Percentiles rank a stretch among this genome's conserved stretches.
phyloP scores from a whole-genome alignment of 2,888 invertebrate species.

The Prostheceraeus crozeri region DNA sequence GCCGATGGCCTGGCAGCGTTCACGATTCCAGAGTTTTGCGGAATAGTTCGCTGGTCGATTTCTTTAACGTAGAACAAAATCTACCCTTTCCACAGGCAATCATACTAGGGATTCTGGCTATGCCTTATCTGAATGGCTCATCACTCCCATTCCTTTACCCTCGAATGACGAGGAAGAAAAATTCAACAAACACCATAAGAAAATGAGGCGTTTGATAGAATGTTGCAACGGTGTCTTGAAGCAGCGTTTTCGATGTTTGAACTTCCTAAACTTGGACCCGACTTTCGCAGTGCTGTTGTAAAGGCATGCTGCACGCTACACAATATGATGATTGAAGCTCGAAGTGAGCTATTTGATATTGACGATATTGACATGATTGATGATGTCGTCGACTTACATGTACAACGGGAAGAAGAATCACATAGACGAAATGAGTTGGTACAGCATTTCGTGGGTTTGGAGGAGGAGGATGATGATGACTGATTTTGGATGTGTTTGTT shows the following conservation, averaged over 20 bases:
- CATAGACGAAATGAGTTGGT: too few relatives aligned
- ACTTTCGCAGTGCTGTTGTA: neutral
- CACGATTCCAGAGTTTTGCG: constrained; percentile 6
- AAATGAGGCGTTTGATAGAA: constrained; percentile 3
- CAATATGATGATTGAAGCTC: too few relatives aligned
- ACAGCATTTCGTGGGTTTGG: too few relatives aligned
- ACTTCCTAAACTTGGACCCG: neutral
- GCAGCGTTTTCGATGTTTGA: constrained; percentile 5
- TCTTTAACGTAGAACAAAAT: neutral
- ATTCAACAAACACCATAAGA: constrained; percentile 10
- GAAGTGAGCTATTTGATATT: too few relatives aligned
- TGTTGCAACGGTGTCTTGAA: constrained; percentile 2
- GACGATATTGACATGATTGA: too few relatives aligned
- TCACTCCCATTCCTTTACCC: constrained; percentile 3
- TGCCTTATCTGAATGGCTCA: constrained; percentile 3
- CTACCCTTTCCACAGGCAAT: neutral
- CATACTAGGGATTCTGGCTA: constrained; percentile 13
- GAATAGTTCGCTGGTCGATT: neutral
- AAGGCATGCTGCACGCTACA: constrained; percentile 20
- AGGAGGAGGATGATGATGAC: too few relatives aligned
- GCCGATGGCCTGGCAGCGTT: constrained; percentile 9
- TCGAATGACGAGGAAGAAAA: neutral
- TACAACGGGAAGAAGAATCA: too few relatives aligned
- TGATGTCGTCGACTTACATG: too few relatives aligned
- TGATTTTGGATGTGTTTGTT: too few relatives aligned